Evolutionary conservation across 2,113 vertebrate species (phyloP), one percentile per base, ranked within the genome.

Genomic region (Urocynchramus pylzowi): DNA sequence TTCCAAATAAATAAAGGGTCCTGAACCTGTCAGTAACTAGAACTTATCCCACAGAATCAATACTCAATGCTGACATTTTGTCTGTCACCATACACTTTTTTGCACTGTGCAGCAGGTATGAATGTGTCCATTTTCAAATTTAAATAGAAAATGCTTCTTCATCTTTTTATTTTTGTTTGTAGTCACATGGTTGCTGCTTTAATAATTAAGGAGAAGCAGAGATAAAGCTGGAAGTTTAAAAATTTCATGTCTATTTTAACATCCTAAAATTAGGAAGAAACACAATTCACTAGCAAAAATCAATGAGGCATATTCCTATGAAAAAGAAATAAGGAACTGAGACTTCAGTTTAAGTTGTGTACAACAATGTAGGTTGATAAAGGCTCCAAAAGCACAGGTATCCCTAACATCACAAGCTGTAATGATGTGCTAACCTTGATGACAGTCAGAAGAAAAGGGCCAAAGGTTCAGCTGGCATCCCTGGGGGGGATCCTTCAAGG

Each of bases 391-490:
- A 27, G 79, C 70, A 84, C 80, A 90, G 79, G 76, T 84, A 77
- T 50, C 59, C 35, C 1, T 3, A 85, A 57, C 28, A 68, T 56
- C 64, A 33, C 31, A 64, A 42, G 64, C 65, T 87, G 60, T 87
- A 93, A 92, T 57, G 65, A 96, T 81, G 80, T 90, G 88, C 75
- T 96, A 94, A 87, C 90, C 88, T 50, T 64, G 69, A 76, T 89
- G 92, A 95, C 75, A 93, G 91, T 42, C 93, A 93, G 91, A 89
- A 91, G 24, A 61, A 35, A 80, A 56, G 41, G 60, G 92, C 84
- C 71, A 75, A 26, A 64, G 95, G 95, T 96, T 95, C 96, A 96
- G 41, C 57, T 68, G 71, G 31, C 41, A 78, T 94, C 87, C 93
- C 96, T 79, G 15, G 76, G 83, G 90, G 11, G 33, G 49, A 76